Evolutionary conservation across 92 coral and sea anemone genomes (phyloP).

Genomic region (Phenganax stokvisi): DNA sequence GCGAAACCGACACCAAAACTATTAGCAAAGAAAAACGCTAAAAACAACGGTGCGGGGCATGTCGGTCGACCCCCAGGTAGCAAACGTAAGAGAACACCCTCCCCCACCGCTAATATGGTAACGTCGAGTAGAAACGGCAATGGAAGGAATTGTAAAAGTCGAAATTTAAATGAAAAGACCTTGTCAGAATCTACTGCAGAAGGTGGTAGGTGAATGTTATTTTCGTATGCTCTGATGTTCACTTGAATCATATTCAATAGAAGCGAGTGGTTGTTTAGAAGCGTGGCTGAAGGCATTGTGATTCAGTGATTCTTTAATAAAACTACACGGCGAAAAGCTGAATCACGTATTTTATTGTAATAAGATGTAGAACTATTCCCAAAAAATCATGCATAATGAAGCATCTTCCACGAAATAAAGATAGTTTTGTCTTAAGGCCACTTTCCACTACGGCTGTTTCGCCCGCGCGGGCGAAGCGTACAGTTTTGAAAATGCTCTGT

Average conservation of each 20-base stretch:
- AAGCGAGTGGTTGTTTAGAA: too few species aligned
- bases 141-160: constrained; percentile 20
- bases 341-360: too few species aligned
- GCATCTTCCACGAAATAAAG: too few species aligned
- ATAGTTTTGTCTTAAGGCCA: too few species aligned
- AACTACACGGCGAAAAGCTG: too few species aligned
- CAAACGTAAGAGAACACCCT: constrained; percentile 54
- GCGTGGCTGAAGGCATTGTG: too few species aligned
- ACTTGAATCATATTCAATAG: neutral
- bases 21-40: constrained; percentile 55
- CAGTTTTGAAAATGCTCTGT: too few species aligned
- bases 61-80: constrained; percentile 40
- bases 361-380: too few species aligned
- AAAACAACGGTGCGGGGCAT: constrained; percentile 46
- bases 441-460: too few species aligned
- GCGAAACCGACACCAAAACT: constrained; percentile 60
- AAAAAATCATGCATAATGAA: too few species aligned
- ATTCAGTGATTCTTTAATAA: too few species aligned
- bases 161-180: neutral
- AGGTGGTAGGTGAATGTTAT: constrained; percentile 8
- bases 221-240: neutral
- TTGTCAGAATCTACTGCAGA: constrained; percentile 3
- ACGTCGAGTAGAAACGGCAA: constrained; percentile 26
- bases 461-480: too few species aligned
- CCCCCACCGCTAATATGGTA: constrained; percentile 47